A percentile compares a stretch with the other conserved stretches of the same genome.
These are phyloP conservation scores for Zapornia atra DNA, from an alignment of 2,113 vertebrate species.

Conservation along the genomic window DNA sequence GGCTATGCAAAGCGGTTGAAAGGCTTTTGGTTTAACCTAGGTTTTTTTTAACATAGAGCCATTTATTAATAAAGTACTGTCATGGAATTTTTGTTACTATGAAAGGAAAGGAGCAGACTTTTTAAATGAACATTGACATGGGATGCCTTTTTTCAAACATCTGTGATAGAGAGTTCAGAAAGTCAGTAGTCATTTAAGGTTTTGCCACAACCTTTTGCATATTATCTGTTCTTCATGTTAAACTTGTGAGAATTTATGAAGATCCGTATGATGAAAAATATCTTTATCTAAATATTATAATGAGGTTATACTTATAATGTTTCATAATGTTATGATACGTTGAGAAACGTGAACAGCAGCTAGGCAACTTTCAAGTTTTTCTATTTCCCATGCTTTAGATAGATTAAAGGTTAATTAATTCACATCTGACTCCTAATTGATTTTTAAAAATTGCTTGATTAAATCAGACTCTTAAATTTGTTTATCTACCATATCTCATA, in stretches of 20 bases:
- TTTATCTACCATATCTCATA: background rate
- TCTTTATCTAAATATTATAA: background rate
- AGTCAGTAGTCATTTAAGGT: fast-evolving
- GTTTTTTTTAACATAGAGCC: background rate
- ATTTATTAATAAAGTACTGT: background rate
- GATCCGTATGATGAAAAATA: background rate
- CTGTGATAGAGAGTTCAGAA: background rate
- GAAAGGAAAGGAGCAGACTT: background rate
- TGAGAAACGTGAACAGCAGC: background rate
- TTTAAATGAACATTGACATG: background rate
- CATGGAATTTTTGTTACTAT: background rate
- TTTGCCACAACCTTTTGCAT: background rate
- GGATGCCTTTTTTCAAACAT: background rate
- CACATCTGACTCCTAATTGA: background rate
- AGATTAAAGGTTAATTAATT: slow-evolving; percentile 36
- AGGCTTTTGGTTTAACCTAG: background rate
- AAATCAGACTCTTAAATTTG: background rate
- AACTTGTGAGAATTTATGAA: background rate
- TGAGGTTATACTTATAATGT: background rate
- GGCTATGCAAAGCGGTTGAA: background rate
- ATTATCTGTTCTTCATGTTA: background rate
- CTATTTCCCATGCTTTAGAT: background rate
- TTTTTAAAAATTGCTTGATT: background rate
- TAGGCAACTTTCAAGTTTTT: background rate
- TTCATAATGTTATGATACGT: background rate